Base-by-base conservation (phyloP, 2,113 vertebrate species). In the Passer montanus region DNA sequence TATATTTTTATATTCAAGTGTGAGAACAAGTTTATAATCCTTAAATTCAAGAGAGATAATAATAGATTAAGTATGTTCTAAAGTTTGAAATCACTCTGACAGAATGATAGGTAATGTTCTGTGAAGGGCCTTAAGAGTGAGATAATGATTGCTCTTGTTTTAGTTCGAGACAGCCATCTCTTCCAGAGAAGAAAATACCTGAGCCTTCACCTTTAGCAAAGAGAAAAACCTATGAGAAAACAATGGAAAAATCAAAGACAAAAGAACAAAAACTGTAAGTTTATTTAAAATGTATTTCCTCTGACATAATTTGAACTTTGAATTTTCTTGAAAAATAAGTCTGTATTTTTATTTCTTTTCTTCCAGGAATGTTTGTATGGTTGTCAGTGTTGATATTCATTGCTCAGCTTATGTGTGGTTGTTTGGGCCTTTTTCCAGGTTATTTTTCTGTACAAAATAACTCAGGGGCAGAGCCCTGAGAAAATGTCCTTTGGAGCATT, bases 221-320 rank as follows among this genome's bases (percentile, higher is more conserved):
- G 97, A 99, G 99, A 97, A 99, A 99, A 98, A 89, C 97, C 43
- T 99, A 99, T 98, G 99, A 99, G 93, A 99, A 98, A 87, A 94
- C 97, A 77, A 64, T 96, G 63, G 98, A 99, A 86, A 99, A 98
- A 96, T 89, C 98, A 97, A 99, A 99, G 97, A 84, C 97, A 95
- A 99, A 99, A 98, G 99, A 99, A 91, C 99, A 98, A 46, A 99
- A 99, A 98, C 98, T 98, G 99, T 99, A 99, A 99, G 99, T 96
- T 91, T 66, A 27, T 73, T 69, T 64, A 16, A 12, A 55, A 75
- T 82, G 59, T 46, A 7, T 50, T 84, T 94, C 30, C 23, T 79
- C 26, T 75, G 37, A 75, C 1, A 5, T 73, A 35, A 83, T 60
- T 81, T 64, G 67, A 89, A 52, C 11, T 17, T 70, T 41, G n/a